Evolutionary conservation across 2,888 invertebrate species (phyloP).

Genomic region (Limenitis camilla): DNA sequence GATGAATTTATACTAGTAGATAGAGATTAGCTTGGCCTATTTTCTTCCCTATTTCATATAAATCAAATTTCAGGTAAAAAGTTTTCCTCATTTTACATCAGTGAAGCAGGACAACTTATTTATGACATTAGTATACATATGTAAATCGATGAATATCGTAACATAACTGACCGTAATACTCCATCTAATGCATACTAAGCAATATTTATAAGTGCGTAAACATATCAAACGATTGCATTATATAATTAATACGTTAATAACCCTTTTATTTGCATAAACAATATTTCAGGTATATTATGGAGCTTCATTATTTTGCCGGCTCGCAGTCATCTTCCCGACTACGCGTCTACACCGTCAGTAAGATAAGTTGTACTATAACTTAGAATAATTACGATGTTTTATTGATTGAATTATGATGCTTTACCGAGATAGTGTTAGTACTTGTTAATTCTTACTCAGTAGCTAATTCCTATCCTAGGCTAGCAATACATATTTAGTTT

Average conservation of each 20-base stretch:
- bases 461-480: no score
- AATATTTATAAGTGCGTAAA: conserved; percentile 18
- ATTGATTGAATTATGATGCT: background rate
- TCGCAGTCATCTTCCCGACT: conserved; percentile 43
- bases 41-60: no score
- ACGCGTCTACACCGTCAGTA: conserved; percentile 50
- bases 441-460: no score
- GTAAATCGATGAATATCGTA: conserved; percentile 2
- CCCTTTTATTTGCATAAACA: conserved; percentile 9
- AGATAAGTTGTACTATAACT: conserved; percentile 16
- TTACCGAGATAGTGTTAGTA: no score
- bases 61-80: no score
- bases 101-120: no score
- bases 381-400: background rate
- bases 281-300: conserved; percentile 36
- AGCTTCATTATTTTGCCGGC: conserved; percentile 21
- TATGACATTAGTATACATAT: background rate
- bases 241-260: conserved; percentile 19
- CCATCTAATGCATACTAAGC: conserved; percentile 3
- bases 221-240: conserved; percentile 13
- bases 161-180: background rate
- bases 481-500: no score
- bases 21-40: no score
- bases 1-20: no score
- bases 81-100: no score